These are phyloP conservation scores for Sphenodon punctatus DNA, from an alignment of 2,797 vertebrate genomes.

Conservation along the genomic window DNA sequence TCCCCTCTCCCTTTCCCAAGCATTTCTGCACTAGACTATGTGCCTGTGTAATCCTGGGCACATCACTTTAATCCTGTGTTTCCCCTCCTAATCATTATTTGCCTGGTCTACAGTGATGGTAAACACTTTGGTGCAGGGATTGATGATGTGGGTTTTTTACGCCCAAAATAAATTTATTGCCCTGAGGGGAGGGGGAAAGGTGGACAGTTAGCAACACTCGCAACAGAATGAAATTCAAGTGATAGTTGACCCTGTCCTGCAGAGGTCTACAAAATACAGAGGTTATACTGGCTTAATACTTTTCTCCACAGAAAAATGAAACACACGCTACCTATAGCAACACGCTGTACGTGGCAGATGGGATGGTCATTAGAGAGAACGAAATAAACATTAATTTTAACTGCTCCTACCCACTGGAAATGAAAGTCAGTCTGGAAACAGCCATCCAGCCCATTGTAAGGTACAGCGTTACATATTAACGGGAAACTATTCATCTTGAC, in stretches of 20 bases:
- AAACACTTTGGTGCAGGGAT: neutral
- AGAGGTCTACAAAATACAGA: neutral
- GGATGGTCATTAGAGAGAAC: slow-evolving; percentile 56
- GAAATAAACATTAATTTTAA: slow-evolving; percentile 76
- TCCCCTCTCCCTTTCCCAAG: too few species aligned
- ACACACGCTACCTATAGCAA: slow-evolving; percentile 65
- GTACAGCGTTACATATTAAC: slow-evolving; percentile 63
- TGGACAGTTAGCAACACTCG: neutral
- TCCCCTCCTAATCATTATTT: neutral
- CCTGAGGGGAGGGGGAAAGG: neutral
- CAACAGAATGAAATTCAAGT: slow-evolving; percentile 14
- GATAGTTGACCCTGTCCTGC: neutral
- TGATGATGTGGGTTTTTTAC: too few species aligned
- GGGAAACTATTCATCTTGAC: slow-evolving; percentile 4
- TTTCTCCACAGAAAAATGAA: slow-evolving; percentile 46
- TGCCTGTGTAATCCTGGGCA: too few species aligned
- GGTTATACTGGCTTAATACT: slow-evolving; percentile 37
- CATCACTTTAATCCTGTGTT: neutral
- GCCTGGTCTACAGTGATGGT: neutral
- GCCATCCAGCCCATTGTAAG: slow-evolving; percentile 65
- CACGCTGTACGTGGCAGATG: slow-evolving; percentile 58
- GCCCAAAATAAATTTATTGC: too few species aligned
- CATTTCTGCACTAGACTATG: too few species aligned
- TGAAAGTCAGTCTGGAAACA: slow-evolving; percentile 67
- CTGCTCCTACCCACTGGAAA: slow-evolving; percentile 75